phyloP scores from a whole-genome alignment of 2,113 vertebrate species.

The Lycocorax pyrrhopterus region DNA sequence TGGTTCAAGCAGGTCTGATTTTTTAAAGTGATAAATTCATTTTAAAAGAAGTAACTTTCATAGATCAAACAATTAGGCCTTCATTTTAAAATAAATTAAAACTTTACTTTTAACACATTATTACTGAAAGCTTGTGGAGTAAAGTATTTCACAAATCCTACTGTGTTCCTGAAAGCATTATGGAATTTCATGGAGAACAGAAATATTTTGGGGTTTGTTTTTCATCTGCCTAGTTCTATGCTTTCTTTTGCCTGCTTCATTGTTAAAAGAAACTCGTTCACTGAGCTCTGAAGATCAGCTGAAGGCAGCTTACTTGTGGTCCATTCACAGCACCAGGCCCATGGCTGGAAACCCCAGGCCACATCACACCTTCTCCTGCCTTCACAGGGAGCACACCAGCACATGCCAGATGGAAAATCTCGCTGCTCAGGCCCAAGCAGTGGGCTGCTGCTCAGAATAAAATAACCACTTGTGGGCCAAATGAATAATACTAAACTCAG shows the following conservation, averaged over 20 bases:
- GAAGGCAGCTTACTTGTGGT: neutral
- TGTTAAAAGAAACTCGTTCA: neutral
- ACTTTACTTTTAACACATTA: neutral
- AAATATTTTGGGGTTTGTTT: neutral
- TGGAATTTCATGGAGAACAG: neutral
- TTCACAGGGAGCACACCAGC: neutral
- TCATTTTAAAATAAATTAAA: neutral
- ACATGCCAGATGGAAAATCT: neutral
- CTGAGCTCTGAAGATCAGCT: neutral
- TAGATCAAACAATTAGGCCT: neutral
- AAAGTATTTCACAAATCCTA: neutral
- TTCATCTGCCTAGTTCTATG: neutral
- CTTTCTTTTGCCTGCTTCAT: neutral
- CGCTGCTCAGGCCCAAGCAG: neutral
- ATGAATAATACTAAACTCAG: neutral
- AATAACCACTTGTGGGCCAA: neutral
- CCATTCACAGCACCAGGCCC: neutral
- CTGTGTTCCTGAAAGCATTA: neutral
- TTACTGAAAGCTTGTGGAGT: neutral
- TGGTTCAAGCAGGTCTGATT: neutral
- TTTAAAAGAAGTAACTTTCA: neutral
- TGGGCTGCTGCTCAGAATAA: neutral
- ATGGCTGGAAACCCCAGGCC: neutral
- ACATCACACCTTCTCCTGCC: rapidly evolving
- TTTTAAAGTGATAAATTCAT: neutral